These are phyloP conservation scores for Takifugu bimaculatus DNA, from an alignment of 2,113 vertebrate species.

Conservation along the genomic window DNA sequence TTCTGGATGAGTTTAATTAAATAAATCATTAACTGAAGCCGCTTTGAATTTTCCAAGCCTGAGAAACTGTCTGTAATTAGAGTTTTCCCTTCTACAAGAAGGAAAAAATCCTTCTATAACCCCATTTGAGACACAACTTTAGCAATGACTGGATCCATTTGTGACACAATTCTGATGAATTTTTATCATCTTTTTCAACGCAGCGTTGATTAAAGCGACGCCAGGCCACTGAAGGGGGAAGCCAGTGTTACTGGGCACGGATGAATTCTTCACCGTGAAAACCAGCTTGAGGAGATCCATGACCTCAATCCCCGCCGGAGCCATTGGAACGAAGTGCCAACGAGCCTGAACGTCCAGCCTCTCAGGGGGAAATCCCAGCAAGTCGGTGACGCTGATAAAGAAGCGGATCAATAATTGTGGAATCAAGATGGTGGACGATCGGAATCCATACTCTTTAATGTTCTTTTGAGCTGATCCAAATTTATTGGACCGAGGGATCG, in stretches of 20 bases:
- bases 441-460: neutral
- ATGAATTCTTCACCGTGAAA: neutral
- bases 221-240: neutral
- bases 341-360: slow-evolving; percentile 1
- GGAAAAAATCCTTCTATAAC: no score
- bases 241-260: neutral
- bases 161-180: no score
- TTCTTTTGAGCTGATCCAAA: neutral
- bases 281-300: neutral
- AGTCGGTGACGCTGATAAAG: neutral
- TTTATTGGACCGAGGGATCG: no score
- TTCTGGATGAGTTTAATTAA: no score
- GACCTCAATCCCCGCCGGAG: slow-evolving; percentile 11
- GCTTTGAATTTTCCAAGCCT: no score
- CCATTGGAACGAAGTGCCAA: slow-evolving; percentile 9
- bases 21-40: no score
- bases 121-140: no score
- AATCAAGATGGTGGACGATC: neutral
- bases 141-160: no score
- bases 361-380: slow-evolving; percentile 15
- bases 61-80: no score
- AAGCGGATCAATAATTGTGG: slow-evolving; percentile 5
- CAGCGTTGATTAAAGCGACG: no score
- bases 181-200: no score
- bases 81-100: no score